Percentiles rank a stretch among this genome's conserved stretches.
Evolutionary conservation across 2,888 invertebrate species (phyloP).

Genomic region (Aromia moschata): DNA sequence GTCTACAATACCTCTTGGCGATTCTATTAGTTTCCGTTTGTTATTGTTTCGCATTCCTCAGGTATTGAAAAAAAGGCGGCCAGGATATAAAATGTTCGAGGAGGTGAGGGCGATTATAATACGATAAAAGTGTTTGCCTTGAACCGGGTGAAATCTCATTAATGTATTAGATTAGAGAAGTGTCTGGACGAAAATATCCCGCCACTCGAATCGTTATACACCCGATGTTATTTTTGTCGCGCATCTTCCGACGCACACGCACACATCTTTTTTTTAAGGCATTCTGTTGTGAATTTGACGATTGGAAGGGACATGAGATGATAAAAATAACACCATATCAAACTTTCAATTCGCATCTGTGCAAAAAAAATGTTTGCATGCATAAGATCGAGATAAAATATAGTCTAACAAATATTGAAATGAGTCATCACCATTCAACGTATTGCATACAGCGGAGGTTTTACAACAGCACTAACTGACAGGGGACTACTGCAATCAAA

Average conservation of each 20-base stretch:
- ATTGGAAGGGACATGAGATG: no score
- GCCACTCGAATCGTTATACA: constrained; percentile 8
- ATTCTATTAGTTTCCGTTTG: background rate
- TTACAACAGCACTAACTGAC: no score
- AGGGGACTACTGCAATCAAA: no score
- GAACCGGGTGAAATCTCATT: constrained; percentile 20
- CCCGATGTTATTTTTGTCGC: constrained; percentile 16
- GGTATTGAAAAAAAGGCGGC: background rate
- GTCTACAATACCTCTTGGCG: background rate
- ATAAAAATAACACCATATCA: no score
- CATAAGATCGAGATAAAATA: no score
- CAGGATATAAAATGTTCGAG: background rate
- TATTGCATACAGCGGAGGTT: no score
- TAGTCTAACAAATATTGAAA: no score
- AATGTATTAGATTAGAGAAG: constrained; percentile 22
- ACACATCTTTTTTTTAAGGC: no score
- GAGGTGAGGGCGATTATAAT: background rate
- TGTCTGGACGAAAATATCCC: constrained; percentile 25
- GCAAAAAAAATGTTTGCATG: no score
- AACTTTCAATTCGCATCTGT: no score
- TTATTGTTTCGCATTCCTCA: background rate
- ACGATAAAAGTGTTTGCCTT: constrained; percentile 10
- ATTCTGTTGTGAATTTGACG: no score
- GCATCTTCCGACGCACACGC: constrained; percentile 12
- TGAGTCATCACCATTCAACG: no score